Evolutionary conservation across 2,888 invertebrate species (phyloP), one percentile per base, ranked within the genome.

Genomic region (Netelia inedita): DNA sequence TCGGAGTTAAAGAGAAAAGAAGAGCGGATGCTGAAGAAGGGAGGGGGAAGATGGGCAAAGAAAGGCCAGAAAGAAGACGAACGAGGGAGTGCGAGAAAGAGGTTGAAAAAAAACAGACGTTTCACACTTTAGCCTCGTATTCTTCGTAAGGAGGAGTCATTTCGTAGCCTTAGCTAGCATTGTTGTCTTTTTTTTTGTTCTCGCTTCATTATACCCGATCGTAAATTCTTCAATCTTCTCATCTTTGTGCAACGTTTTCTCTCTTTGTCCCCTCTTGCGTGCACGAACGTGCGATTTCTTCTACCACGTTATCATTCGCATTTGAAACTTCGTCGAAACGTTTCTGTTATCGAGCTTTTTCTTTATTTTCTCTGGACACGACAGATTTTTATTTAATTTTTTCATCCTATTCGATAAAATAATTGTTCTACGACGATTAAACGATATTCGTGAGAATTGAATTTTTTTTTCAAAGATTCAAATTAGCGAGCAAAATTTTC

Each of bases 91-190:
- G 46, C 8, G 46, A 46, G 41, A 41, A 41, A 41, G 41, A 41
- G 46, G 75, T 63, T 50, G 35, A 75, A 75, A 55, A 65, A 75
- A 55, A 65, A 75, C 50, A 19, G 65, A 75, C 63, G 19, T 75
- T 75, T 74, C 63, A 63, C 74, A 74, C 28, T 74, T 63, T 28
- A 28, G 28, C 50, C 46, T 46, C 46, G 0, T 14, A 46, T 11
- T 14, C 46, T 46, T 46, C 14, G 19, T 11, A 23, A 16, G 28
- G 14, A 50, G 50, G 50, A 63, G 50, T 63, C 50, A 50, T 35
- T 28, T 50, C 16, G 11, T 14, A 46, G 46, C 46, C 5, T 28
- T 28, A 28, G 28, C 28, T 28, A 28, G 28, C 3, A 28, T 5
- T 28, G 5, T 5, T 28, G 5, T 28, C 3, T 28, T 3, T 28